These are phyloP conservation scores for Pyrrhia umbra DNA, from an alignment of 2,888 invertebrate genomes.

Conservation along the genomic window DNA sequence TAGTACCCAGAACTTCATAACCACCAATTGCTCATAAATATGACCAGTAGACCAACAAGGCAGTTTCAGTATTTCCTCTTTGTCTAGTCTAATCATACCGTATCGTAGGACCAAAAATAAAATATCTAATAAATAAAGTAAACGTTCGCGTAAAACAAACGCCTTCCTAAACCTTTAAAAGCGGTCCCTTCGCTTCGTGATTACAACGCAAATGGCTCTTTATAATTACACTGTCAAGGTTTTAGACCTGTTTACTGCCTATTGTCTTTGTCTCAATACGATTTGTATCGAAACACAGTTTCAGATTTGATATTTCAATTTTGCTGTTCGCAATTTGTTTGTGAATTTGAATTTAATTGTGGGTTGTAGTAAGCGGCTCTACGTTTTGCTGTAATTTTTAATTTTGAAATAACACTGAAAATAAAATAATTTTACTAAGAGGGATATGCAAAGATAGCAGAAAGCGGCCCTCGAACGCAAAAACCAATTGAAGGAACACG, in stretches of 20 bases:
- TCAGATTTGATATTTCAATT: slow-evolving; percentile 63
- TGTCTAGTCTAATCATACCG: too few species aligned
- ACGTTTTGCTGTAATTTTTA: not conserved
- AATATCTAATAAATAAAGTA: not conserved
- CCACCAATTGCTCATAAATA: too few species aligned
- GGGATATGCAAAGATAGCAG: too few species aligned
- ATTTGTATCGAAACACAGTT: slow-evolving; percentile 47
- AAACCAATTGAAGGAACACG: too few species aligned
- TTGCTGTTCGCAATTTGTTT: slow-evolving; percentile 35
- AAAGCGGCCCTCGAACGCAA: too few species aligned
- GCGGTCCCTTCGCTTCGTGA: slow-evolving; percentile 70
- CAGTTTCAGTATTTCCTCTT: too few species aligned
- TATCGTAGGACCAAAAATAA: too few species aligned
- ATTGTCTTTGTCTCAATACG: slow-evolving; percentile 71
- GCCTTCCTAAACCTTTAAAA: slow-evolving; percentile 28
- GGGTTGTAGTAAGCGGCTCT: not conserved
- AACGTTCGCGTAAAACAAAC: slow-evolving; percentile 37
- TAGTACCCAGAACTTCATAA: too few species aligned
- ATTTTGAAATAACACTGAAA: too few species aligned
- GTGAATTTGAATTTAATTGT: slow-evolving; percentile 41
- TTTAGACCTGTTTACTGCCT: slow-evolving; percentile 69
- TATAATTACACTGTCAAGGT: slow-evolving; percentile 79
- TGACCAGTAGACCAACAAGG: too few species aligned
- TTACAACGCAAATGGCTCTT: slow-evolving; percentile 67
- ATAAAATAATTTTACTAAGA: too few species aligned